Evolutionary conservation across 2,113 vertebrate species (phyloP).

Genomic region (Bufo gargarizans): DNA sequence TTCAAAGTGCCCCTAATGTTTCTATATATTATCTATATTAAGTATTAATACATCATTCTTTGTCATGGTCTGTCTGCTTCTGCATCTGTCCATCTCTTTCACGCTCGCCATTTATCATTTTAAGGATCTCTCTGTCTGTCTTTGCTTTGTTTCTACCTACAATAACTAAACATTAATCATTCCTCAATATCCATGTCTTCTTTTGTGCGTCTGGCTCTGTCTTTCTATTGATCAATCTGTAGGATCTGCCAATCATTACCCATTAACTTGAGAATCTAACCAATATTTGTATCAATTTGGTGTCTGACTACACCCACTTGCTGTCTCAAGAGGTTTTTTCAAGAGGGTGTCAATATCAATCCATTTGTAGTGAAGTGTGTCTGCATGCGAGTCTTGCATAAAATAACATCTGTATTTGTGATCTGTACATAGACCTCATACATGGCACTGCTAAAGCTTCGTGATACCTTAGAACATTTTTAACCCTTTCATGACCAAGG

Average conservation of each 20-base stretch:
- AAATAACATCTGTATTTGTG: conserved; percentile 16
- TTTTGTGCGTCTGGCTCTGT: conserved; percentile 43
- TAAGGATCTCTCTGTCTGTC: conserved; percentile 55
- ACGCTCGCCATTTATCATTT: conserved; percentile 53
- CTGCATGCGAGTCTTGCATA: not conserved
- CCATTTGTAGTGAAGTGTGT: not conserved
- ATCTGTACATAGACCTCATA: not conserved
- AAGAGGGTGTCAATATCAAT: conserved; percentile 24
- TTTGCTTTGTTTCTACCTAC: conserved; percentile 29
- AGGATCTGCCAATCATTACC: conserved; percentile 48
- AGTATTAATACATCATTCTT: conserved; percentile 50
- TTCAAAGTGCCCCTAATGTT: conserved; percentile 15
- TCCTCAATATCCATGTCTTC: conserved; percentile 45
- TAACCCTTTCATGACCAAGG: too few relatives aligned
- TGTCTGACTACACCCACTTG: conserved; percentile 46
- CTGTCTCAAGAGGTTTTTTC: conserved; percentile 21
- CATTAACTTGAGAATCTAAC: conserved; percentile 51
- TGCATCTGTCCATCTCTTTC: conserved; percentile 51
- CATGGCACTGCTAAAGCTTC: not conserved
- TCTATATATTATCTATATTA: conserved; percentile 39
- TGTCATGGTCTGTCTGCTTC: conserved; percentile 45
- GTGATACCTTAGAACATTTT: not conserved
- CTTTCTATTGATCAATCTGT: conserved; percentile 44
- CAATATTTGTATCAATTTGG: conserved; percentile 45
- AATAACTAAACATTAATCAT: conserved; percentile 56